These are phyloP conservation scores for Stenopsyche tienmushanensis DNA, from an alignment of 1,140 invertebrate genomes.

Conservation along the genomic window DNA sequence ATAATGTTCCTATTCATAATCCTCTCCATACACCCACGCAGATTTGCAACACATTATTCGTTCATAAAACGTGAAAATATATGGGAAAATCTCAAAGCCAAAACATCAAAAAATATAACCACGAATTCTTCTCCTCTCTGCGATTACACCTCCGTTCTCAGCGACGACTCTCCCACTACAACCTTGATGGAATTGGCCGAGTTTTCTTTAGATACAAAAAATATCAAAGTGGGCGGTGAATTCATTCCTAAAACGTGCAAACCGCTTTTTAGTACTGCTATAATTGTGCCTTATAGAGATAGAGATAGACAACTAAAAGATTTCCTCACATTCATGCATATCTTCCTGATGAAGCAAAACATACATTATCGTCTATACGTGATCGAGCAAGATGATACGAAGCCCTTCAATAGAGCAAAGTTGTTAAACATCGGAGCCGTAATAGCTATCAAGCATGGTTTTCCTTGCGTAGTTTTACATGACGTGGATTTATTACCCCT, in stretches of 20 bases:
- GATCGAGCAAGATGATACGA: conserved; percentile 78
- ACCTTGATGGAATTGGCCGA: background rate
- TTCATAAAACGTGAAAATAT: conserved; percentile 34
- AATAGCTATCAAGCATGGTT: conserved; percentile 70
- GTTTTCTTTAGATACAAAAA: conserved; percentile 10
- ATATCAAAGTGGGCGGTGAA: conserved; percentile 31
- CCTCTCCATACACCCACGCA: conserved; percentile 27
- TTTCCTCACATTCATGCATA: conserved; percentile 54
- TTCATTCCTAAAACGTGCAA: conserved; percentile 37
- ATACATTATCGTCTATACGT: conserved; percentile 77
- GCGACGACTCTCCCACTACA: conserved; percentile 20
- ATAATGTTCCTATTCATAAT: conserved; percentile 22
- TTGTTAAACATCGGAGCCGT: conserved; percentile 90
- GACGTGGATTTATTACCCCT: conserved; percentile 94
- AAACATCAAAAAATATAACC: conserved; percentile 32
- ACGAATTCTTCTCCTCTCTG: conserved; percentile 1
- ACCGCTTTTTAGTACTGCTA: conserved; percentile 51
- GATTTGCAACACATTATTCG: conserved; percentile 35
- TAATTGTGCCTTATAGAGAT: conserved; percentile 54
- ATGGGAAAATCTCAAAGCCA: conserved; percentile 30
- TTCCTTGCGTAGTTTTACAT: conserved; percentile 91
- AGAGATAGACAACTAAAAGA: conserved; percentile 50
- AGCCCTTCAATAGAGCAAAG: conserved; percentile 90
- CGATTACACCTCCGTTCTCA: conserved; percentile 30
- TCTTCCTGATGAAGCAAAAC: conserved; percentile 48